phyloP scores from a whole-genome alignment of 1,140 invertebrate genomes.

The Zaprionus kolodkinae region DNA sequence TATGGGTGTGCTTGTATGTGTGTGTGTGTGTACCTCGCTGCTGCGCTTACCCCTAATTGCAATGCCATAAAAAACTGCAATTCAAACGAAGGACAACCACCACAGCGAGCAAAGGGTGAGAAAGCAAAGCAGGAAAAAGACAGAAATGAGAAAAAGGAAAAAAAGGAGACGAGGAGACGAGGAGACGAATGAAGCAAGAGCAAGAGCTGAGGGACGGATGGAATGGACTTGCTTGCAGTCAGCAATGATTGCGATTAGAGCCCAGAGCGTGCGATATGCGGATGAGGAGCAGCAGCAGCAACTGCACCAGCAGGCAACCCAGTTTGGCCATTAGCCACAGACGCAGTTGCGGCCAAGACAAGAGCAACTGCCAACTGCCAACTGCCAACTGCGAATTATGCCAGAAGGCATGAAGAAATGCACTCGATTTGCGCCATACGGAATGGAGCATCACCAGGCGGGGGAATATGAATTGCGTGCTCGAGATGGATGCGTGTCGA shows the following conservation, averaged over 20 bases:
- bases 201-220: not conserved
- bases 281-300: not conserved
- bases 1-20: slow-evolving; percentile 26
- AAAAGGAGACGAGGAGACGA: not conserved
- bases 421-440: slow-evolving; percentile 63
- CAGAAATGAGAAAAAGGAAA: slow-evolving; percentile 17
- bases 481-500: slow-evolving; percentile 28
- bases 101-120: slow-evolving; percentile 41
- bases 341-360: slow-evolving; percentile 7
- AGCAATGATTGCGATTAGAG: slow-evolving; percentile 69
- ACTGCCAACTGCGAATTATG: slow-evolving; percentile 62
- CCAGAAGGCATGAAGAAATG: slow-evolving; percentile 67
- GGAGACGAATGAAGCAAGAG: not conserved
- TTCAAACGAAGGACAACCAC: slow-evolving; percentile 78
- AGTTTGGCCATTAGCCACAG: slow-evolving; percentile 49
- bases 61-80: slow-evolving; percentile 82
- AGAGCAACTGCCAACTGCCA: slow-evolving; percentile 24
- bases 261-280: not conserved
- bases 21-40: slow-evolving; percentile 33
- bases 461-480: slow-evolving; percentile 39
- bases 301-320: not conserved
- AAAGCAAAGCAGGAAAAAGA: not conserved
- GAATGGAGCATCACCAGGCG: slow-evolving; percentile 13
- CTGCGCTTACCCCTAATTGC: slow-evolving; percentile 80
- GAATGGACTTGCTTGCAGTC: slow-evolving; percentile 68